Conservation (phyloP, 2,797 vertebrate species). For the Syngnathus rostellatus region DNA sequence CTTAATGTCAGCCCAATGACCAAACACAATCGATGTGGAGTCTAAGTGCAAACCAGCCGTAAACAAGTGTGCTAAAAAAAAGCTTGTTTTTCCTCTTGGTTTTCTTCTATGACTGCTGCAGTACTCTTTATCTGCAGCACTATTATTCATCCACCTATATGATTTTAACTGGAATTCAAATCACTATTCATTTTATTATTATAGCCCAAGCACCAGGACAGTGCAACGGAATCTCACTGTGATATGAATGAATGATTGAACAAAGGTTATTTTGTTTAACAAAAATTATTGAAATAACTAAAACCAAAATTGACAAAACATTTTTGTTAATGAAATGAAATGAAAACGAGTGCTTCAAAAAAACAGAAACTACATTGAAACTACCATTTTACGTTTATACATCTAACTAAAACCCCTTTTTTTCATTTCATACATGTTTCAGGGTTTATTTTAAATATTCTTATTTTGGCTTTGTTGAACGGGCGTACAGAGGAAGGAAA, state of each 20-base stretch:
- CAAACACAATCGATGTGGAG: conserved; percentile 34
- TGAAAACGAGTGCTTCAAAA: too few species aligned
- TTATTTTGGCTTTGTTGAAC: too few species aligned
- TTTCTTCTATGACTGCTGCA: conserved; percentile 13
- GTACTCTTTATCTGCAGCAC: conserved; percentile 8
- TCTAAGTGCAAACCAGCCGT: conserved; percentile 25
- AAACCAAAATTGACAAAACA: too few species aligned
- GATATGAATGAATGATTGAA: background rate
- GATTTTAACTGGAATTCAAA: conserved; percentile 9
- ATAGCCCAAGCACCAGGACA: background rate
- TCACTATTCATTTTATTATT: background rate
- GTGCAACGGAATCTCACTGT: background rate
- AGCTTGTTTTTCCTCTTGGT: conserved; percentile 16
- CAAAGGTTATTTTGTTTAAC: too few species aligned
- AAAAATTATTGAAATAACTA: too few species aligned
- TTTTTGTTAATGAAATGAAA: too few species aligned
- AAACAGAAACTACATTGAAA: too few species aligned
- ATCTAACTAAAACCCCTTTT: too few species aligned
- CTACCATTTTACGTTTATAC: too few species aligned
- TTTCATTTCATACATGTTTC: too few species aligned
- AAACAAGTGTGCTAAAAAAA: conserved; percentile 34
- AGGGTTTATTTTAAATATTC: too few species aligned
- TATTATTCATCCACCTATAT: conserved; percentile 16
- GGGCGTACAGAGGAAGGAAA: too few species aligned
- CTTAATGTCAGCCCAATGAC: conserved; percentile 39